Conservation (phyloP, 2,113 vertebrate genomes). For the Cisticola juncidis region DNA sequence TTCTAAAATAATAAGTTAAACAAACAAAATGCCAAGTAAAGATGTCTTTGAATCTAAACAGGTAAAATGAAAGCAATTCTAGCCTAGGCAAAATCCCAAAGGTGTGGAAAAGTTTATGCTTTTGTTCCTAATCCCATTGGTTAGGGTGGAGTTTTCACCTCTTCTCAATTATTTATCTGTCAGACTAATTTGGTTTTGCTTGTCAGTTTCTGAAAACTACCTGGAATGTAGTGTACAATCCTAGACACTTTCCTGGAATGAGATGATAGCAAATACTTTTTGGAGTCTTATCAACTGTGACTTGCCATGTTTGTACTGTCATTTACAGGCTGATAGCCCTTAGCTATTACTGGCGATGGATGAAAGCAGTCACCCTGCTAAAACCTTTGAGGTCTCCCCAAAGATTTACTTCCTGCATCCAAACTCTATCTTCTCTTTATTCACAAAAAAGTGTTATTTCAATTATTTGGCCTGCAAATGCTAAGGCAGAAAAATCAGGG, state of each 20-base stretch:
- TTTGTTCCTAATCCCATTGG: neutral
- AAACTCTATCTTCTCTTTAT: neutral
- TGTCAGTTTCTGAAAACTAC: neutral
- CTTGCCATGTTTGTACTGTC: neutral
- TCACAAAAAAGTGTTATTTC: neutral
- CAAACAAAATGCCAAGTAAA: neutral
- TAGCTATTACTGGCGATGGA: neutral
- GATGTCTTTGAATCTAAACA: neutral
- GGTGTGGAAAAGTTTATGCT: neutral
- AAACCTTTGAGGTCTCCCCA: neutral
- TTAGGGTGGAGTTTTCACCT: neutral
- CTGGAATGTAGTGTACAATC: neutral
- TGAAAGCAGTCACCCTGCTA: neutral
- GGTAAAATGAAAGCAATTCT: neutral
- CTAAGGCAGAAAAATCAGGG: neutral
- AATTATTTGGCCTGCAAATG: neutral
- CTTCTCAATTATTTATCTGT: neutral
- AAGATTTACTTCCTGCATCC: neutral
- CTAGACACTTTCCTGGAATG: conserved; percentile 2
- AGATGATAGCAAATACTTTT: neutral
- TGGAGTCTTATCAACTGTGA: neutral
- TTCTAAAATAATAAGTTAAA: neutral
- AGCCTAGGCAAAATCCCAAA: neutral
- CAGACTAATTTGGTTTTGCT: neutral
- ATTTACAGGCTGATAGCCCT: neutral